Conservation (phyloP, 2,888 invertebrate genomes). For the Eristalis tenax region DNA sequence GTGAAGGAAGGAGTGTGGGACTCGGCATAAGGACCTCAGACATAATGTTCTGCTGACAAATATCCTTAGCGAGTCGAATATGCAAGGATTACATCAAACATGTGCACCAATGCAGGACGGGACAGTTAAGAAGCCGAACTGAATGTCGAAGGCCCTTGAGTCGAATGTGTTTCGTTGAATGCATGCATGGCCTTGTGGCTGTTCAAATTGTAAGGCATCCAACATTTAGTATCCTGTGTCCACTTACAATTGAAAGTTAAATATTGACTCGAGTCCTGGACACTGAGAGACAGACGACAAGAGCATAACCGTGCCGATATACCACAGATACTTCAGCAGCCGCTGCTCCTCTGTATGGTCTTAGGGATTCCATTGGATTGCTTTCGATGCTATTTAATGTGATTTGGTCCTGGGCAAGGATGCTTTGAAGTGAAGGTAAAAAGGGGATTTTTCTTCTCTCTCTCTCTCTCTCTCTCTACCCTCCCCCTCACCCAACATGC, state of each 20-base stretch:
- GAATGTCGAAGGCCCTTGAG: constrained; percentile 43
- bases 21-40: background rate
- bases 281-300: constrained; percentile 2
- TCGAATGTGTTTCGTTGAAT: constrained; percentile 22
- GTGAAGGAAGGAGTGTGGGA: no score
- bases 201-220: constrained; percentile 6
- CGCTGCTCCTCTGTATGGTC: constrained; percentile 8
- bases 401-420: constrained; percentile 39
- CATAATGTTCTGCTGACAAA: constrained; percentile 45
- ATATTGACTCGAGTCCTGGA: constrained; percentile 57
- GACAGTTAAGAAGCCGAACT: constrained; percentile 45
- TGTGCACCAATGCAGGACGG: constrained; percentile 28
- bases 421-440: constrained; percentile 26
- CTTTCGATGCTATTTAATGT: constrained; percentile 64
- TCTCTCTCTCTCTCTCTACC: background rate
- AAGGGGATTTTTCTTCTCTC: constrained; percentile 14
- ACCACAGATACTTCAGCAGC: constrained; percentile 36
- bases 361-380: constrained; percentile 61
- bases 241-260: constrained; percentile 66
- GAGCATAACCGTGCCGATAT: constrained; percentile 53
- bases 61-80: constrained; percentile 51
- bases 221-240: constrained; percentile 34
- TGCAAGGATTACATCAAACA: constrained; percentile 47
- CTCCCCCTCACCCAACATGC: background rate
- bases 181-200: constrained; percentile 34